Base-by-base conservation (phyloP, 2,797 vertebrate species). In the Synanceia verrucosa region DNA sequence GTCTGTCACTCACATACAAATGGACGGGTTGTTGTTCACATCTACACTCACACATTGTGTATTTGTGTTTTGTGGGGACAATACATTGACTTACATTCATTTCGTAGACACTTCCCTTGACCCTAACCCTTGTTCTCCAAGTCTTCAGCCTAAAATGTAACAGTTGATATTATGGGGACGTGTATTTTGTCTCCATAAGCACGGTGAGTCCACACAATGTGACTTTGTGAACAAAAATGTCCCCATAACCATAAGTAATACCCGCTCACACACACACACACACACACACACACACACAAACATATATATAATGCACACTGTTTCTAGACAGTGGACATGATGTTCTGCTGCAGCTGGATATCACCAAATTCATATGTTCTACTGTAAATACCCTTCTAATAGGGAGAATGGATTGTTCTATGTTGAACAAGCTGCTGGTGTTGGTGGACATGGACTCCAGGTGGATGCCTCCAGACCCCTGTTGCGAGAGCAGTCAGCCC, bases 301-400 rank as follows among this genome's bases (percentile, higher is more conserved):
- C 36, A n/a, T n/a, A n/a, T n/a, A n/a, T n/a, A n/a, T 28, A 36
- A 12, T 36, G 57, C 28, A n/a, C 29, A 56, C 13, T 26, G 18
- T 44, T 66, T 52, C 58, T 65, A 46, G 47, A 74, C 36, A 58
- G 21, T 52, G 13, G 21, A 39, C 39, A 21, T 44, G 29, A 44
- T 83, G 67, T 79, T 76, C 70, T 63, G 47, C 69, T 39, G 28
- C 34, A 69, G 51, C 31, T 23, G 69, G 79, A 83, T 66, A 53
- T 83, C 59, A 79, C 47, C 73, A 73, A 58, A 48, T 69, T 75
- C 21, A 31, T 37, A 69, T 70, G 51, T 65, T 39, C 56, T n/a
- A n/a, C n/a, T n/a, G n/a, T n/a, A 26, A 56, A 78, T 66, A 59
- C 11, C 43, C 57, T 28, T 0, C 36, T 55, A 21, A 29, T 10